Evolutionary conservation across 2,888 invertebrate species (phyloP).

Genomic region (Aporophyla nigra): DNA sequence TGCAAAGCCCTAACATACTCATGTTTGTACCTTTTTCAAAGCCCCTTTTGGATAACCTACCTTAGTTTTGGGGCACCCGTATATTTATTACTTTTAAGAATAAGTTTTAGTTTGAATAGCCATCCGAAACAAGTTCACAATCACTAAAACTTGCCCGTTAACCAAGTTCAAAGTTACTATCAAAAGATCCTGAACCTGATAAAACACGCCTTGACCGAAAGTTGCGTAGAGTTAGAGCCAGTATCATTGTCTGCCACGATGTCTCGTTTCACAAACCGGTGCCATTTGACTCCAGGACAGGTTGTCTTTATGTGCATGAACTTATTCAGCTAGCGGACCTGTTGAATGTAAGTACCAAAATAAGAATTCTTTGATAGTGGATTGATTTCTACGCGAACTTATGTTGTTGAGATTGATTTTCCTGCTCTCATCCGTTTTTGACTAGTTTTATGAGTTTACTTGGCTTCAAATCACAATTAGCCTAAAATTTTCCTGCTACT

Average conservation of each 20-base stretch:
- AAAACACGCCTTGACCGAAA: slow-evolving; percentile 30
- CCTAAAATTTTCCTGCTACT: no score
- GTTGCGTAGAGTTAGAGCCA: slow-evolving; percentile 2
- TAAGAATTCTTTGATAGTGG: slow-evolving; percentile 1
- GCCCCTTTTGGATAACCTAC: background rate
- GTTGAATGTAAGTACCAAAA: slow-evolving; percentile 24
- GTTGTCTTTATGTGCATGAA: slow-evolving; percentile 42
- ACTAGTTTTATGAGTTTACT: background rate
- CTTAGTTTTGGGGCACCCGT: background rate
- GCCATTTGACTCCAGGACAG: slow-evolving; percentile 23
- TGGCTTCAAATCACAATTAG: background rate
- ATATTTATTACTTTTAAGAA: background rate
- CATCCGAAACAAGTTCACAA: background rate
- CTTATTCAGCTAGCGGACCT: slow-evolving; percentile 28
- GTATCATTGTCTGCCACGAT: slow-evolving; percentile 44
- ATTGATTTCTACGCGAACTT: background rate
- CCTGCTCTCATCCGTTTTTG: background rate
- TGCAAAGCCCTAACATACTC: background rate
- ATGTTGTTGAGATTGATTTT: background rate
- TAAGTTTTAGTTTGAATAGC: background rate
- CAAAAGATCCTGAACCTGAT: slow-evolving; percentile 25
- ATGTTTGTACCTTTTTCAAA: background rate
- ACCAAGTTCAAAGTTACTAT: background rate
- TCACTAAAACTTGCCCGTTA: background rate
- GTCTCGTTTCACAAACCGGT: slow-evolving; percentile 52